These are phyloP conservation scores for Marmota monax DNA, from an alignment of 2,113 vertebrate species.

Conservation along the genomic window DNA sequence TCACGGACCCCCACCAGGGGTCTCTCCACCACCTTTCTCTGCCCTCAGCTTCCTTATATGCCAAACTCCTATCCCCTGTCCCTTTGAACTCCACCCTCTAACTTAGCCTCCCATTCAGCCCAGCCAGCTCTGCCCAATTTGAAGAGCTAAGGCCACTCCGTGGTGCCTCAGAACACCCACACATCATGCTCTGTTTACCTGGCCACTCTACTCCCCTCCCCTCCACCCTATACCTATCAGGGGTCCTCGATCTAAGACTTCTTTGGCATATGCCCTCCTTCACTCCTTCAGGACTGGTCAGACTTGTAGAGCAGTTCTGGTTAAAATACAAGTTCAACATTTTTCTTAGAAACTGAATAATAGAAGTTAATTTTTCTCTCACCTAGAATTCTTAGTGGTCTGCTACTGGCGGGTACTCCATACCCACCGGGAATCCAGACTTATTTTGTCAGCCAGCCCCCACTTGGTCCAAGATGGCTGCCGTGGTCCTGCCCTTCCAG, in stretches of 20 bases:
- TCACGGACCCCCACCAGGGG: neutral
- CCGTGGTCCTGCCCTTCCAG: neutral
- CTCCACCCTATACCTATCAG: neutral
- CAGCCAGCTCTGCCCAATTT: neutral
- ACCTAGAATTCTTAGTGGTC: neutral
- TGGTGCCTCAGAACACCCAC: neutral
- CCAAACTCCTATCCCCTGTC: neutral
- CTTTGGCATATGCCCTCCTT: neutral
- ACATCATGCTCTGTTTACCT: no score
- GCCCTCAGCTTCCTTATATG: neutral
- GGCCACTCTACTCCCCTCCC: neutral
- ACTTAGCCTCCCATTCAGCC: neutral
- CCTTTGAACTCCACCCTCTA: neutral
- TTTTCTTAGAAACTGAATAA: neutral
- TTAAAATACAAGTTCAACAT: constrained; percentile 20
- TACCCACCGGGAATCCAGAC: neutral
- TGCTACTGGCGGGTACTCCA: neutral
- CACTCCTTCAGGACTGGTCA: neutral
- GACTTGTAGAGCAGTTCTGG: neutral
- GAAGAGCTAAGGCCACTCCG: neutral
- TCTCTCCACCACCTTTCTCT: neutral
- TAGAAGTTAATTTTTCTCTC: neutral
- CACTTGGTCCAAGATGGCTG: neutral
- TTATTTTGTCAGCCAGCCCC: neutral
- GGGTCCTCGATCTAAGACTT: neutral